Conservation (phyloP, 2,797 vertebrate genomes). For the Decapterus maruadsi region DNA sequence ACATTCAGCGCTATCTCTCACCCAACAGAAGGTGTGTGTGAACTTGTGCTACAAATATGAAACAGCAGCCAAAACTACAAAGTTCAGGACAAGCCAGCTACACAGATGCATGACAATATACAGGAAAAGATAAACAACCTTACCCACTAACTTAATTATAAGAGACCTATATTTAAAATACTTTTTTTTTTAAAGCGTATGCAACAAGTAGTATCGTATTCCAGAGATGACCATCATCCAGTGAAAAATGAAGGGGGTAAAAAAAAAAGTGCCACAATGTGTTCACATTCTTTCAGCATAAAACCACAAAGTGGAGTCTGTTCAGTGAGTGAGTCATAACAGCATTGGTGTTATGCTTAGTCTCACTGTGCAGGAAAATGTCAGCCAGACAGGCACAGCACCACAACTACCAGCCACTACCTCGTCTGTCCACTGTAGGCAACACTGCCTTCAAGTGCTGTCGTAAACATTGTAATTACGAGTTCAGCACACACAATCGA, state of each 20-base stretch:
- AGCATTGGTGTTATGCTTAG: conserved; percentile 83
- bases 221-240: conserved; percentile 37
- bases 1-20: not conserved
- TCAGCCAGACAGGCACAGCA: conserved; percentile 79
- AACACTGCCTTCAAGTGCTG: conserved; percentile 73
- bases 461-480: conserved; percentile 80
- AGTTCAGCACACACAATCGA: conserved; percentile 71
- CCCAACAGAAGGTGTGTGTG: not conserved
- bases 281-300: conserved; percentile 81
- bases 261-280: conserved; percentile 60
- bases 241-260: conserved; percentile 51
- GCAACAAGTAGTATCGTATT: conserved; percentile 58
- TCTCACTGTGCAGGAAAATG: conserved; percentile 82
- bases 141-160: conserved; percentile 17
- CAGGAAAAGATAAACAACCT: conserved; percentile 1
- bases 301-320: conserved; percentile 86
- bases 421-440: conserved; percentile 68
- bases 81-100: conserved; percentile 21
- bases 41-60: not conserved
- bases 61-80: not conserved
- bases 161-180: conserved; percentile 11
- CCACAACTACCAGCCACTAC: conserved; percentile 72
- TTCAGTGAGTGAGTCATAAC: conserved; percentile 83
- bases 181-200: too few species aligned
- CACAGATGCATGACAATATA: not conserved